phyloP scores from a whole-genome alignment of 2,797 vertebrate species.

The Micromesistius poutassou region DNA sequence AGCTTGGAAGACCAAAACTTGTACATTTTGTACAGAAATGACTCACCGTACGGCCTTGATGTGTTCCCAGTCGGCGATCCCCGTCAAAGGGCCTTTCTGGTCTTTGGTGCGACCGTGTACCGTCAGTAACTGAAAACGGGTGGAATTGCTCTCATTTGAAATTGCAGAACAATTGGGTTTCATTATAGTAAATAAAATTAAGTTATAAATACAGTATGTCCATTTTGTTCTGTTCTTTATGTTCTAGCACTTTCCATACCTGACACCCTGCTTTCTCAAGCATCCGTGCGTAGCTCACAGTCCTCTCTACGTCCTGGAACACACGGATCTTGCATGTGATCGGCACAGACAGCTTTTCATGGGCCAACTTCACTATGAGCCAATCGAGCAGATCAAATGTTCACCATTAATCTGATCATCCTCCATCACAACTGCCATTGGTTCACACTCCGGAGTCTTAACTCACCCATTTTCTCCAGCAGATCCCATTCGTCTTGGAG shows the following conservation, averaged over 20 bases:
- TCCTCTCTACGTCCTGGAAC: slow-evolving; percentile 90
- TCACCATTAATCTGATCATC: neutral
- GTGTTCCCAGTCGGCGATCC: slow-evolving; percentile 91
- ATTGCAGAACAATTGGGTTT: neutral
- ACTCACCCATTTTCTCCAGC: slow-evolving; percentile 91
- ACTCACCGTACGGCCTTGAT: slow-evolving; percentile 88
- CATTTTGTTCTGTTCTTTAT: neutral
- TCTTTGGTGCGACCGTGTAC: slow-evolving; percentile 96
- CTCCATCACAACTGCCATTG: neutral
- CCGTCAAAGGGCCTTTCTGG: slow-evolving; percentile 88
- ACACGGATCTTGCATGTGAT: slow-evolving; percentile 97
- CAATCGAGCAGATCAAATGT: slow-evolving; percentile 1
- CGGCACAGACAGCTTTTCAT: slow-evolving; percentile 90
- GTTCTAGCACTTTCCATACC: slow-evolving; percentile 63
- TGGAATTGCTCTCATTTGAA: neutral
- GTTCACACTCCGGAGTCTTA: neutral
- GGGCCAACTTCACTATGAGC: slow-evolving; percentile 82
- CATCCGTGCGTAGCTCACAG: slow-evolving; percentile 90
- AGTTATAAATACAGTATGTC: neutral
- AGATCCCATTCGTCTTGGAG: slow-evolving; percentile 96
- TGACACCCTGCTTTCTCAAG: slow-evolving; percentile 95
- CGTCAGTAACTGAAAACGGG: slow-evolving; percentile 79
- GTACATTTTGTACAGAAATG: neutral
- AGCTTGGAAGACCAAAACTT: neutral
- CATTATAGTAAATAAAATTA: neutral